Conservation (phyloP, 1,140 invertebrate species). For the Sarcophaga peregrina region DNA sequence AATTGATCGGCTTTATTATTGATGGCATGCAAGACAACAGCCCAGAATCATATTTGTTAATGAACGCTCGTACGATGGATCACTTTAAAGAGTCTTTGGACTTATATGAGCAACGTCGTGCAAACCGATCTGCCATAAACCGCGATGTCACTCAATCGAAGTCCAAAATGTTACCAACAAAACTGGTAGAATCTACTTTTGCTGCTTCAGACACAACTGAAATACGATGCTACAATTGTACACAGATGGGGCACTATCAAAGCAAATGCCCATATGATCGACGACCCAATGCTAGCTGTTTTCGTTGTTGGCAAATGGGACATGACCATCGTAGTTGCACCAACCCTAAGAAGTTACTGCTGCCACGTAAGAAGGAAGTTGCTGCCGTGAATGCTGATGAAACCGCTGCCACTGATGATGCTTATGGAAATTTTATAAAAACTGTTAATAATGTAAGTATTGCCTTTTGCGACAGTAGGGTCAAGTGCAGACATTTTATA, state of each 20-base stretch:
- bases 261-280: slow-evolving; percentile 4
- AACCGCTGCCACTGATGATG: neutral
- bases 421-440: slow-evolving; percentile 3
- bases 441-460: neutral
- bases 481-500: neutral
- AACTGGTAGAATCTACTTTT: neutral
- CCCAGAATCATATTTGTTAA: neutral
- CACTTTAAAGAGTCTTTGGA: neutral
- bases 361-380: neutral
- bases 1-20: neutral
- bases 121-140: neutral
- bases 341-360: neutral
- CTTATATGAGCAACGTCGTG: neutral
- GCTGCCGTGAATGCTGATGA: neutral
- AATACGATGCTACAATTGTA: slow-evolving; percentile 2
- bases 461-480: neutral
- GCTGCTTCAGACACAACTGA: neutral
- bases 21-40: neutral
- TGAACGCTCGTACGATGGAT: neutral
- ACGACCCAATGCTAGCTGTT: neutral
- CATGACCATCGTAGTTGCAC: neutral
- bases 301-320: neutral
- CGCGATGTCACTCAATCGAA: neutral
- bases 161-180: slow-evolving; percentile 6
- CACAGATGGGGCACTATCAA: slow-evolving; percentile 3